Percentiles rank a stretch among this genome's conserved stretches.
Evolutionary conservation across 1,140 invertebrate genomes (phyloP).

Genomic region (Meloidogyne exigua): DNA sequence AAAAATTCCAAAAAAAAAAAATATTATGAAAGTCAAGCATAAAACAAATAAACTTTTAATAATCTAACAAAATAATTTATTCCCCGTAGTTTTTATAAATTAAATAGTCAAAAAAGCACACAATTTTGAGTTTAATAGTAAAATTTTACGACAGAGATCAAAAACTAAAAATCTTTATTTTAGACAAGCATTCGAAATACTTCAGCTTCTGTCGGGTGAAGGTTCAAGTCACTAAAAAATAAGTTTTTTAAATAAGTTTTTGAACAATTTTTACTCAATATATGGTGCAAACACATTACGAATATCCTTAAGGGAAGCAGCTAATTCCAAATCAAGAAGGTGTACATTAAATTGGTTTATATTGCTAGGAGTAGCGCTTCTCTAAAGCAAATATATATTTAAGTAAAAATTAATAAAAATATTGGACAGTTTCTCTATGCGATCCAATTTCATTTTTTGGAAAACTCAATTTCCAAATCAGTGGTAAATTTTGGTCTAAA

Average conservation of each 20-base stretch:
- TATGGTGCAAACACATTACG: constrained; percentile 6
- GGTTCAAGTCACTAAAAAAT: constrained; percentile 19
- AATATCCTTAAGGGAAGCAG: constrained; percentile 19
- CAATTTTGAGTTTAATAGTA: neutral
- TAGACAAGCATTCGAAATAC: constrained; percentile 21
- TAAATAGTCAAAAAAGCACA: neutral
- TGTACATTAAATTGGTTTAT: constrained; percentile 4
- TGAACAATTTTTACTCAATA: constrained; percentile 2
- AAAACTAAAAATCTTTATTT: neutral
- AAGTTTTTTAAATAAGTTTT: neutral
- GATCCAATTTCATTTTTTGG: too few relatives aligned
- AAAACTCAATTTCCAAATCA: too few relatives aligned
- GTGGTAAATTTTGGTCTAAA: too few relatives aligned
- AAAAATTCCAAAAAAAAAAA: neutral
- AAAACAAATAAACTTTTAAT: neutral
- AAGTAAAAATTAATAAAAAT: too few relatives aligned
- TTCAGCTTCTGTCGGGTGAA: constrained; percentile 28
- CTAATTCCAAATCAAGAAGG: constrained; percentile 28
- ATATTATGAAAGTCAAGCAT: neutral
- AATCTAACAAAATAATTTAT: neutral
- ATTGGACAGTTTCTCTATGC: too few relatives aligned
- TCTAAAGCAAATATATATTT: too few relatives aligned
- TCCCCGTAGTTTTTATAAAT: neutral
- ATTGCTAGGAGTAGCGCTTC: neutral
- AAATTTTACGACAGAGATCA: neutral